Base-by-base conservation (phyloP, 2,113 vertebrate species). In the Onychorhynchus coronatus region DNA sequence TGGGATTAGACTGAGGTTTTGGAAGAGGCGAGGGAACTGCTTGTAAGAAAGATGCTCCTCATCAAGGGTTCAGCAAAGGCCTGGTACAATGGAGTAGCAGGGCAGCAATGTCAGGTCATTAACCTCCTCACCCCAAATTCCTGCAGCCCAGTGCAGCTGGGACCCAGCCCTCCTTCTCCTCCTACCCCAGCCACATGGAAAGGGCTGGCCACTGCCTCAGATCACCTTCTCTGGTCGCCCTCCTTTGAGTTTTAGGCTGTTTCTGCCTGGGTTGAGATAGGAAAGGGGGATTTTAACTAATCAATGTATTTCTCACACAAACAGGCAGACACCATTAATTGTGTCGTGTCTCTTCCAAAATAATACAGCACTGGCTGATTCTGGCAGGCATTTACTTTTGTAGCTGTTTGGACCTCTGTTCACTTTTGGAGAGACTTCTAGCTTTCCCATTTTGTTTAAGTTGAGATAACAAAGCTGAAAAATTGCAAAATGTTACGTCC, bases 91-190 rank as follows among this genome's bases (percentile, higher is more conserved):
- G 83, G 49, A 85, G 59, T 6, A 78, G 41, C 8, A 6, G 9
- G 65, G 77, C 87, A 63, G 84, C 18, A 14, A n/a, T 85, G 85
- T 62, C 11, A 10, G 78, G 73, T 86, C 85, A 76, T 95, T 97
- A 86, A 97, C 96, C 95, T 96, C 65, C 77, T 97, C 95, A 96
- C 95, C 95, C 81, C 14, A 4, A 91, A 97, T 92, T 96, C 95
- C 94, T 84, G 39, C 5, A 2, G 67, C 59, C 78, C 61, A 2
- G 0, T 3, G 10, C 88, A 95, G 97, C 95, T 96, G 95, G 61
- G 55, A 84, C 21, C 17, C 4, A 0, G 28, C 50, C 39, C 44
- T 84, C 82, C 50, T 58, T 94, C 70, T 24, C 46, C 70, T 77
- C 31, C 65, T 47, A 66, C 11, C 42, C 55, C 3, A 10, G 76